A percentile compares a stretch with the other conserved stretches of the same genome.
These are phyloP conservation scores for Amblyjoppa proteus DNA, from an alignment of 2,888 invertebrate species.

Conservation along the genomic window DNA sequence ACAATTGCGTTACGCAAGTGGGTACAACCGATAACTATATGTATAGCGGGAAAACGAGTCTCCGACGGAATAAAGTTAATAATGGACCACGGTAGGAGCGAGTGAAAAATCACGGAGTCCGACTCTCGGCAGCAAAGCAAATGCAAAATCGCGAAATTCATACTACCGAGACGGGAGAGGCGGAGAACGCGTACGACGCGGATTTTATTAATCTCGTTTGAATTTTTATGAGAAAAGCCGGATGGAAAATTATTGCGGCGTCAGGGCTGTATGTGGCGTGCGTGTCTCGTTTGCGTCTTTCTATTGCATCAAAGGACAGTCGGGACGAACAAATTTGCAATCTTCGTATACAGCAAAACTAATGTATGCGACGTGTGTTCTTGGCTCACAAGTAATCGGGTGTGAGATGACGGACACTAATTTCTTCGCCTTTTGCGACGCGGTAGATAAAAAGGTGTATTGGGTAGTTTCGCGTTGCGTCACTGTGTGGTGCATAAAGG, in stretches of 20 bases:
- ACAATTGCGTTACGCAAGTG: background rate
- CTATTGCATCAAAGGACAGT: background rate
- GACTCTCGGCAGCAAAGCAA: conserved; percentile 1
- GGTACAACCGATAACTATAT: background rate
- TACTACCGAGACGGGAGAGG: background rate
- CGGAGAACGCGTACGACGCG: background rate
- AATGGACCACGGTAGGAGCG: too few species aligned
- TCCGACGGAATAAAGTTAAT: background rate
- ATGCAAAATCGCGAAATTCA: conserved; percentile 1
- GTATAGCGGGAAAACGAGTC: background rate
- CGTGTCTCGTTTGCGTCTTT: background rate
- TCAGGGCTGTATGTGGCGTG: background rate
- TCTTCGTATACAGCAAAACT: background rate
- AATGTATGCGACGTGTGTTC: background rate
- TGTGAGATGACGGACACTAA: background rate
- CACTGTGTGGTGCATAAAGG: conserved; percentile 58
- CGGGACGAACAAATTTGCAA: too few species aligned
- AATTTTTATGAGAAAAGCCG: background rate
- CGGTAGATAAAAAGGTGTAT: conserved; percentile 69
- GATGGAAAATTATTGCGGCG: background rate
- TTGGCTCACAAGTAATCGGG: background rate
- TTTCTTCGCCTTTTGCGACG: conserved; percentile 58
- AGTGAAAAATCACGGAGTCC: background rate
- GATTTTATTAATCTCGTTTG: conserved; percentile 7
- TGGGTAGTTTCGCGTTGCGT: conserved; percentile 68